Evolutionary conservation across 2,797 vertebrate genomes (phyloP).

Genomic region (Neosilurus mollespiculum): DNA sequence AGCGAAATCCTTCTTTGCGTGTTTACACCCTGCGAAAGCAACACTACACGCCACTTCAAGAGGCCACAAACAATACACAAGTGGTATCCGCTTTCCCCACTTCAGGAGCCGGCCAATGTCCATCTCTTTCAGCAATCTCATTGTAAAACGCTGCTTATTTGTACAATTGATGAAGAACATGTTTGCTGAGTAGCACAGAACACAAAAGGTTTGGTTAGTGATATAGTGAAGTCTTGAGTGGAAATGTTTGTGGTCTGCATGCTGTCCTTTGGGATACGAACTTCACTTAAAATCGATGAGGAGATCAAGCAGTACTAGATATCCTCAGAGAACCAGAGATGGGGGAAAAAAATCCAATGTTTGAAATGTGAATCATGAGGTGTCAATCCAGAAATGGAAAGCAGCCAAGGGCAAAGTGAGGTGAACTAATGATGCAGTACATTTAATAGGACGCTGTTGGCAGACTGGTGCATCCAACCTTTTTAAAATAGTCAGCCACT

Average conservation of each 20-base stretch:
- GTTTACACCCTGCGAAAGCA: constrained; percentile 51
- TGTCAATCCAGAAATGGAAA: constrained; percentile 25
- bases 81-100: constrained; percentile 39
- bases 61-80: constrained; percentile 36
- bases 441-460: constrained; percentile 65
- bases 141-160: constrained; percentile 32
- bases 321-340: neutral
- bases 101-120: constrained; percentile 12
- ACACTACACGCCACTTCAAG: constrained; percentile 45
- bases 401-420: constrained; percentile 51
- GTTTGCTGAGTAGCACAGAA: neutral
- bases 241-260: neutral
- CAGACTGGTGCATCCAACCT: constrained; percentile 65
- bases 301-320: neutral
- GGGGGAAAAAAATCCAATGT: constrained; percentile 1
- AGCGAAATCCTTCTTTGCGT: constrained; percentile 56
- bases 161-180: constrained; percentile 25
- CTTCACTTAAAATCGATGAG: constrained; percentile 23
- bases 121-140: constrained; percentile 29
- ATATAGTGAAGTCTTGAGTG: neutral
- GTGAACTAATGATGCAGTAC: constrained; percentile 55
- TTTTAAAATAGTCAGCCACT: constrained; percentile 57
- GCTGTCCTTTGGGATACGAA: neutral
- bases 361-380: constrained; percentile 12
- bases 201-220: neutral